Base-by-base conservation (phyloP, 2,888 invertebrate genomes). In the Ectemnius lituratus region DNA sequence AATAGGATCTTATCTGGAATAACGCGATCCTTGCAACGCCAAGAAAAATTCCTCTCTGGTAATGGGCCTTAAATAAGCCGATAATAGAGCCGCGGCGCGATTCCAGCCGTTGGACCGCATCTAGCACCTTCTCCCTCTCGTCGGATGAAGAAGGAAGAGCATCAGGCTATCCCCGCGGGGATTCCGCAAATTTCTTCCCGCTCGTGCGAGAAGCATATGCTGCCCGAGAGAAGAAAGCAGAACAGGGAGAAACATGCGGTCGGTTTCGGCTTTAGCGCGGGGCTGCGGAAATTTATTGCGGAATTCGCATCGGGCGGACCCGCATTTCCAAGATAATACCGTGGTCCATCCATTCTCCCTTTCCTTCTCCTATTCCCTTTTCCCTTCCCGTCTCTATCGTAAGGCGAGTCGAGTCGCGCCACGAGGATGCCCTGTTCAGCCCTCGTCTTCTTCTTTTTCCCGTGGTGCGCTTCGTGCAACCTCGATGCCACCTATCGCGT, bases 261-360 rank as follows among this genome's bases (percentile, higher is more conserved):
- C 67, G 56, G 59, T 28, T 27, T n/a, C 45, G n/a, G 61, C 46
- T 49, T 45, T 64, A 57, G 69, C 64, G 70, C 69, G 66, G 80
- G 67, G 73, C 2, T 75, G 72, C 70, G 78, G 68, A 76, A 74
- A 78, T 81, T 81, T 81, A 81, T 78, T 76, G 74, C 62, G 78
- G 81, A 81, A 81, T 81, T 80, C 78, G 81, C 72, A 72, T 67
- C 59, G 61, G 68, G 78, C 64, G 72, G 68, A 60, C 47, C 71
- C 68, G 70, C 73, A 66, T 74, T 80, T 72, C 66, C 68, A 70
- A 76, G 70, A 73, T 78, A 69, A 79, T 75, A 62, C 67, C 45
- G 45, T 67, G 59, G 62, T 66, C 62, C 64, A 37, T 37, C 37
- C 37, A 37, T 37, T 37, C 37, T 37, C 37, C 37, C 37, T 37